Evolutionary conservation across 2,113 vertebrate genomes (phyloP).

Genomic region (Oryzias melastigma): DNA sequence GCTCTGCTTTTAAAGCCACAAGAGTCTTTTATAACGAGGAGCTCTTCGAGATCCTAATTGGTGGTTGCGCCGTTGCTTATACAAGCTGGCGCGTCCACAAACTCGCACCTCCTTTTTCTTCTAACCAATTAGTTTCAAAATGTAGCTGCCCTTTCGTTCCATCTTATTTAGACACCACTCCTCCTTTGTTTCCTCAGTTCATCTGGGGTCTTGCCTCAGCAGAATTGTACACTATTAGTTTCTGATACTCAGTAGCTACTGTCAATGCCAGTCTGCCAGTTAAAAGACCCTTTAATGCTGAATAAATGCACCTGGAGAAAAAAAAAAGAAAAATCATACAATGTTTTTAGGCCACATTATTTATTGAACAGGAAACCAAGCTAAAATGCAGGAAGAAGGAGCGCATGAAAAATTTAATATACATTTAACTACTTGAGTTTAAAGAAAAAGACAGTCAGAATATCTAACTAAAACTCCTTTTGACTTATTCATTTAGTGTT

Average conservation of each 20-base stretch:
- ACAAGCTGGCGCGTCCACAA: constrained; percentile 24
- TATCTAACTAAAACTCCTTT: too few species aligned
- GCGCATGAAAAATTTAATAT: too few species aligned
- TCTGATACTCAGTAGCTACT: constrained; percentile 9
- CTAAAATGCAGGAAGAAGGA: too few species aligned
- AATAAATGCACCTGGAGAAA: too few species aligned
- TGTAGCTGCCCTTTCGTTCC: constrained; percentile 39
- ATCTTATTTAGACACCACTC: constrained; percentile 20
- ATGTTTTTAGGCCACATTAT: too few species aligned
- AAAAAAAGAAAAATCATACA: too few species aligned
- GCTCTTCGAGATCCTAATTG: constrained; percentile 39
- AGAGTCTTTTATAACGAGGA: constrained; percentile 43
- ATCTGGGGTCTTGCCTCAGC: constrained; percentile 49
- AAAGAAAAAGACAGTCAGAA: too few species aligned
- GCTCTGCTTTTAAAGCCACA: constrained; percentile 39
- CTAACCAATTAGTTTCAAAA: constrained; percentile 62
- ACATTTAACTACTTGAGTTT: too few species aligned
- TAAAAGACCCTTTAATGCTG: too few species aligned
- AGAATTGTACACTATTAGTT: constrained; percentile 10
- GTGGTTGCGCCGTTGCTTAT: constrained; percentile 40
- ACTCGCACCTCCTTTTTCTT: constrained; percentile 40
- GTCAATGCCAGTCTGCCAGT: too few species aligned
- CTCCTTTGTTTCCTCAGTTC: constrained; percentile 35
- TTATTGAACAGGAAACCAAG: too few species aligned
- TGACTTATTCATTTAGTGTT: too few species aligned